These are phyloP conservation scores for Thunnus albacares DNA, from an alignment of 2,797 vertebrate genomes.

Conservation along the genomic window DNA sequence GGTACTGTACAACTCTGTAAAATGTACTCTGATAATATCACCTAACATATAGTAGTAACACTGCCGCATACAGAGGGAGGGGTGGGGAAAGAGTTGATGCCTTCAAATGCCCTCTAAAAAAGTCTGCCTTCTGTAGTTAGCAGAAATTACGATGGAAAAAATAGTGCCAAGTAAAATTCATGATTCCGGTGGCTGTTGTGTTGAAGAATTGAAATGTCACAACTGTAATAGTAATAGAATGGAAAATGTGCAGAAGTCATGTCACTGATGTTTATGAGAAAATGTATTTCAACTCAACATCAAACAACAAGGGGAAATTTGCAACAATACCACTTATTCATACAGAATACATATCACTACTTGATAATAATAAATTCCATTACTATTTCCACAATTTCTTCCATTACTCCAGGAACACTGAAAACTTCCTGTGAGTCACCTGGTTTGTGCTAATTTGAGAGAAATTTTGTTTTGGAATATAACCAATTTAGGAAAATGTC, in stretches of 20 bases:
- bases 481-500: background rate
- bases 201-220: background rate
- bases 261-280: background rate
- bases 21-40: slow-evolving; percentile 20
- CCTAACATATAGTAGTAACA: background rate
- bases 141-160: background rate
- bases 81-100: slow-evolving; percentile 8
- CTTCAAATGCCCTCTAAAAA: slow-evolving; percentile 17
- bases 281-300: background rate
- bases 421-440: background rate
- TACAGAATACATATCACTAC: background rate
- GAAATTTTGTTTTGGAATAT: background rate
- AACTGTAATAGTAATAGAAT: background rate
- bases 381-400: background rate
- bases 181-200: background rate
- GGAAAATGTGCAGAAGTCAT: background rate
- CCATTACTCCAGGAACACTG: background rate
- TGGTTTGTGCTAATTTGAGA: background rate
- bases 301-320: background rate
- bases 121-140: background rate
- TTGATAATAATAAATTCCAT: background rate
- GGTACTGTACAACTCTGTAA: slow-evolving; percentile 5
- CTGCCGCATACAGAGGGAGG: slow-evolving; percentile 26
- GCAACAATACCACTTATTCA: background rate
- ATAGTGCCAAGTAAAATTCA: background rate